phyloP scores from a whole-genome alignment of 2,797 vertebrate species.

The Orestias chungarensis region DNA sequence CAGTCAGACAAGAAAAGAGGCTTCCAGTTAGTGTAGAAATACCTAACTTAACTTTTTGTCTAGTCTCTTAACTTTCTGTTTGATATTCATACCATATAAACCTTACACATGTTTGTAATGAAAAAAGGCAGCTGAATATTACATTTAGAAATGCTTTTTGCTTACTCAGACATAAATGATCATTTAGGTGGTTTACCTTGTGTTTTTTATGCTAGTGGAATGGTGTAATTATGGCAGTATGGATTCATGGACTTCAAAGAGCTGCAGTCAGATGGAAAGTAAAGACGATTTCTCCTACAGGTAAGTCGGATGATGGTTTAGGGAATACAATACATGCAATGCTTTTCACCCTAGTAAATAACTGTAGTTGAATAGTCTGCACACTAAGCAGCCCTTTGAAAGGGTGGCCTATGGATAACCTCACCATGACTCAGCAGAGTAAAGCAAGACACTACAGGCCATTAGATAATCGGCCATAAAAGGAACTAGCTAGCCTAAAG shows the following conservation, averaged over 20 bases:
- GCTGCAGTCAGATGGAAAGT: conserved; percentile 41
- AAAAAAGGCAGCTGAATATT: not conserved
- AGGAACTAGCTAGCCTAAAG: not conserved
- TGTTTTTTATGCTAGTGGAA: conserved; percentile 37
- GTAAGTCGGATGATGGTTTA: conserved; percentile 50
- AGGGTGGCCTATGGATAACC: not conserved
- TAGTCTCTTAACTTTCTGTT: not conserved
- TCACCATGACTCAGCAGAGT: not conserved
- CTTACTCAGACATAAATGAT: not conserved
- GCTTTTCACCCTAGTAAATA: not conserved
- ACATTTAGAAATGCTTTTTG: not conserved
- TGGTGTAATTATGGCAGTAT: conserved; percentile 26
- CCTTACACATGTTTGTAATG: not conserved
- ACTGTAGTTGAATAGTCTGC: not conserved
- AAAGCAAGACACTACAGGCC: not conserved
- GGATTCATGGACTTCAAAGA: conserved; percentile 37
- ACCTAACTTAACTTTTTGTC: not conserved
- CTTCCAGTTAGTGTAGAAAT: not conserved
- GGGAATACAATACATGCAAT: not conserved
- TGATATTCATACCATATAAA: not conserved
- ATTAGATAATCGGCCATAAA: not conserved
- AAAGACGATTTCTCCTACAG: conserved; percentile 14
- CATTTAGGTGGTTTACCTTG: not conserved
- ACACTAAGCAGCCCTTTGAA: not conserved
- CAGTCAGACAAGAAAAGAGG: conserved; percentile 66